Evolutionary conservation across 2,888 invertebrate genomes (phyloP).

Genomic region (Pseudanteris insignis): DNA sequence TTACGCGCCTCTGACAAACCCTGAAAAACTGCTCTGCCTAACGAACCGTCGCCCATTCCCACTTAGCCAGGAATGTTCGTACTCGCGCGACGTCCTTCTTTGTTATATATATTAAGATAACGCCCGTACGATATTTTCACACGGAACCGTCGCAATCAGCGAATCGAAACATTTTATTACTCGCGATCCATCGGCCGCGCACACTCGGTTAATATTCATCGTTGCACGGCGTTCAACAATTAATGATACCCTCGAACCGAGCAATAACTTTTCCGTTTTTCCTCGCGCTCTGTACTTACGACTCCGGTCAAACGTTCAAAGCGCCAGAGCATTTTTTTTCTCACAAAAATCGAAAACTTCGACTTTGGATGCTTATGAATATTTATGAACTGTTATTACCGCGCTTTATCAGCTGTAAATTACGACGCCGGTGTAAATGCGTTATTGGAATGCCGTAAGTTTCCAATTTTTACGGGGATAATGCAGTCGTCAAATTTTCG

Average conservation of each 20-base stretch:
- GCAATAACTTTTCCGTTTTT: too few species aligned
- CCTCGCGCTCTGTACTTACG: too few species aligned
- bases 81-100: conserved; percentile 32
- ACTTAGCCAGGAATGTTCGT: conserved; percentile 49
- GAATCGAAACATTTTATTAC: too few species aligned
- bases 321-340: too few species aligned
- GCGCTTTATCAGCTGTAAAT: conserved; percentile 22
- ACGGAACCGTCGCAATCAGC: conserved; percentile 21
- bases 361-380: conserved; percentile 16
- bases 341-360: conserved; percentile 17
- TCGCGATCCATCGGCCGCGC: too few species aligned
- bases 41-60: conserved; percentile 62
- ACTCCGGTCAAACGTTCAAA: too few species aligned
- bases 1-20: conserved; percentile 41
- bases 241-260: too few species aligned
- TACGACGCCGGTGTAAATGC: conserved; percentile 1
- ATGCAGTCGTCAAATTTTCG: conserved; percentile 7
- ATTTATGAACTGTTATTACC: conserved; percentile 27
- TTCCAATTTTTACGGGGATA: conserved; percentile 1
- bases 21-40: conserved; percentile 61
- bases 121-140: conserved; percentile 31
- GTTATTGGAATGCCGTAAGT: conserved; percentile 12
- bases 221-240: too few species aligned
- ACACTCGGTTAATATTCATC: too few species aligned
- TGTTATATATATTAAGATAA: conserved; percentile 29